Base-by-base conservation (phyloP, 2,888 invertebrate species). In the Orthonevra nobilis region DNA sequence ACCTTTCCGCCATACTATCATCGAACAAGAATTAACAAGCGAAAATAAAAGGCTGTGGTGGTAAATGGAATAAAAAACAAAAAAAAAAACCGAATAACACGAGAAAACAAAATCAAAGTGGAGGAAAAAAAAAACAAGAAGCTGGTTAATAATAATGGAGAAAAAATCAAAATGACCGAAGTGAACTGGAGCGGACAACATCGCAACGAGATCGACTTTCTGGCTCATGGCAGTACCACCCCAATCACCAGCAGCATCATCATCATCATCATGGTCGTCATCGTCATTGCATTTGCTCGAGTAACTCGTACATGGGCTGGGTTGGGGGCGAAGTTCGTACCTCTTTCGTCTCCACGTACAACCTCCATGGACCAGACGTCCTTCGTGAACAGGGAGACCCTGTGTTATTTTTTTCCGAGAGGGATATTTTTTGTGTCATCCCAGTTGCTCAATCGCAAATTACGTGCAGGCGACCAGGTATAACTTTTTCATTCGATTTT, bases 401-500 rank as follows among this genome's bases (percentile, higher is more conserved):
- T 10, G 44, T 30, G 36, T 40, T 44, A n/a, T 50, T 63, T 48
- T 14, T 26, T 26, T 5, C 30, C 10, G n/a, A 17, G 14, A 38
- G 15, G 38, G 15, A 52, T 61, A 46, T 70, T 70, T 61, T 68
- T 70, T 77, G 54, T 73, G 73, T 68, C 66, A 73, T 60, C 66
- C 48, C 42, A 54, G 79, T 79, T 73, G 72, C 73, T 73, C 79
- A 73, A 73, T 73, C 61, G 73, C 66, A 79, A 68, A 79, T 79
- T 73, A 79, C 66, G 61, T 79, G 46, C 73, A 68, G 73, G 66
- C 61, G 66, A 79, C 60, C 73, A 73, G 73, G 73, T 79, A 66
- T 79, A 79, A 79, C 79, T 79, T 79, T 79, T 73, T 79, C 73
- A 79, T 79, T 79, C 73, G 73, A 79, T 79, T 79, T 79, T 73